These are phyloP conservation scores for Epiblema foenella DNA, from an alignment of 2,888 invertebrate genomes.

Conservation along the genomic window DNA sequence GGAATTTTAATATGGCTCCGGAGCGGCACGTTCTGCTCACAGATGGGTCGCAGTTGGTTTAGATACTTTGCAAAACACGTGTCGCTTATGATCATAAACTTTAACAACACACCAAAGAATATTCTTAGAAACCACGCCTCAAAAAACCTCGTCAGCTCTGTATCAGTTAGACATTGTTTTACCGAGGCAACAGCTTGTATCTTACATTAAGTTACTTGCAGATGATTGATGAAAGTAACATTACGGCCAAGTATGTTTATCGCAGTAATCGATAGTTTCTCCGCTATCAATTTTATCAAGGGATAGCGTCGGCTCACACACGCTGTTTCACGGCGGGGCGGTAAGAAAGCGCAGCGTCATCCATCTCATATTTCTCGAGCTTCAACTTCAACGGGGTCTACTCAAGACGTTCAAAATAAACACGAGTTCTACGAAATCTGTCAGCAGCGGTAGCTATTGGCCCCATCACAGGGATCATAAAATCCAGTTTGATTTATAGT, in stretches of 20 bases:
- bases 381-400: slow-evolving; percentile 66
- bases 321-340: slow-evolving; percentile 52
- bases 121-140: slow-evolving; percentile 53
- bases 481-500: slow-evolving; percentile 73
- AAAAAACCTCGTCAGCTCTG: slow-evolving; percentile 52
- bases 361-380: slow-evolving; percentile 66
- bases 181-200: slow-evolving; percentile 66
- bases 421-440: slow-evolving; percentile 69
- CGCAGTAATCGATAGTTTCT: slow-evolving; percentile 72
- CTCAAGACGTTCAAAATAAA: slow-evolving; percentile 78
- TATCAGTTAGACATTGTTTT: slow-evolving; percentile 63
- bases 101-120: slow-evolving; percentile 48
- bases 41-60: slow-evolving; percentile 77
- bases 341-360: slow-evolving; percentile 75
- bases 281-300: slow-evolving; percentile 74
- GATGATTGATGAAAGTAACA: slow-evolving; percentile 73
- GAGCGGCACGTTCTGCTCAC: slow-evolving; percentile 82
- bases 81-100: slow-evolving; percentile 66
- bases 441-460: slow-evolving; percentile 64
- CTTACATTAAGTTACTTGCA: slow-evolving; percentile 71
- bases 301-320: slow-evolving; percentile 59
- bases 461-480: slow-evolving; percentile 62
- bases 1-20: slow-evolving; percentile 80
- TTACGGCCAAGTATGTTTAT: slow-evolving; percentile 76
- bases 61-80: slow-evolving; percentile 76